Evolutionary conservation across 1,140 invertebrate species (phyloP), one percentile per base, ranked within the genome.

Genomic region (Bombus breviceps): DNA sequence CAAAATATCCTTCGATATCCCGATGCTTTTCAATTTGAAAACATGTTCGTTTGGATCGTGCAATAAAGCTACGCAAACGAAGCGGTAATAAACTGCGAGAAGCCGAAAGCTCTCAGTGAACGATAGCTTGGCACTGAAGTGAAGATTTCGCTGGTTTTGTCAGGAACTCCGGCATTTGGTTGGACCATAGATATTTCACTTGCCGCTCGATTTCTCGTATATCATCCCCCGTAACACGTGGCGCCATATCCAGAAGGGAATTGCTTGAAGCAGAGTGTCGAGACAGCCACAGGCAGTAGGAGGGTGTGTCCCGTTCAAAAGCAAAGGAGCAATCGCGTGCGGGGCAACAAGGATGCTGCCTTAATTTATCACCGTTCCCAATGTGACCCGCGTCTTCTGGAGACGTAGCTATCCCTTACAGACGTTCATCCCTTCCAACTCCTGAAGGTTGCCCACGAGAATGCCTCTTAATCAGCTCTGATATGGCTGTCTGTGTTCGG

Each of bases 151-250:
- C 39, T 34, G 43, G 57, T 53, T 62, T 62, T 34, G 53, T 53
- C 43, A n/a, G 47, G 43, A 43, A 43, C 47, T n/a, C n/a, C 47
- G 68, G 28, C 37, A 74, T 79, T 87, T 76, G 81, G 62, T 37
- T 47, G 88, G 37, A 72, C 88, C 88, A 64, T 80, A 90, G 92
- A 92, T 92, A 92, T 92, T 92, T 92, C 92, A 91, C 89, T 88
- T 87, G 87, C 83, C 81, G 85, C 88, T 89, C 75, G 78, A 83
- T 85, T 89, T 83, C 74, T 86, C 92, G 89, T 93, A 92, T 80
- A 93, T 93, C 92, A 93, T 92, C 83, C 92, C 25, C 34, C 75
- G 90, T 88, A 93, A 92, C 92, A 92, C 92, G 92, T 92, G 92
- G 91, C 89, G 89, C 90, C 89, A 87, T 91, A 86, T 88, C 90